Percentiles rank a stretch among this genome's conserved stretches.
These are phyloP conservation scores for Zaprionus lachaisei DNA, from an alignment of 1,140 invertebrate species.

Conservation along the genomic window DNA sequence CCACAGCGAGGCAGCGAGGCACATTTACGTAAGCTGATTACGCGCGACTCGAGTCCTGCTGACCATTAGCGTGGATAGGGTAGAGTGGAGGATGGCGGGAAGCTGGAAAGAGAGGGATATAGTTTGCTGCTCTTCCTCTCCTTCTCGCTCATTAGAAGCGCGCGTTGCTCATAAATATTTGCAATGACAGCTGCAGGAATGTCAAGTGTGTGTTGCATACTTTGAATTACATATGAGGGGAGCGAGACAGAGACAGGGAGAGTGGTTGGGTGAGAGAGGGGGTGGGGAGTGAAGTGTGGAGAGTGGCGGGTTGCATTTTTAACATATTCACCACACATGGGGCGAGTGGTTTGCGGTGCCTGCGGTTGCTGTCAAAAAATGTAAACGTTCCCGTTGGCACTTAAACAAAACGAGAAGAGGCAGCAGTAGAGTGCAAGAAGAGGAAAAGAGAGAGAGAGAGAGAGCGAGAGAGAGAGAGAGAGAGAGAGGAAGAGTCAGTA, in stretches of 20 bases:
- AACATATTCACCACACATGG: constrained; percentile 58
- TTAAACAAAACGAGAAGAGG: constrained; percentile 45
- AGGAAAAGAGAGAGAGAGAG: neutral
- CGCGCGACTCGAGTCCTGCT: constrained; percentile 39
- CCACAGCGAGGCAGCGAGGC: constrained; percentile 54
- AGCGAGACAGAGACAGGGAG: neutral
- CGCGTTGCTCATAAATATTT: constrained; percentile 59
- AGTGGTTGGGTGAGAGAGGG: neutral
- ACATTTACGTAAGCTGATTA: constrained; percentile 79
- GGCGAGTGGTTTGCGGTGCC: constrained; percentile 4
- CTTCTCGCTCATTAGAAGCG: constrained; percentile 37
- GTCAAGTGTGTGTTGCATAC: constrained; percentile 62
- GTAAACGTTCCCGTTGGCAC: constrained; percentile 49
- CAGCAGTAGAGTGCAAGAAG: neutral
- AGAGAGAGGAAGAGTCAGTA: neutral
- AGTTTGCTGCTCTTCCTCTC: neutral
- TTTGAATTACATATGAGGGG: constrained; percentile 43
- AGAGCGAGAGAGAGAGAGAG: neutral
- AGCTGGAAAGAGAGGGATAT: neutral
- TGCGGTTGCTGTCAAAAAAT: constrained; percentile 48
- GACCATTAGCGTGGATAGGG: constrained; percentile 45
- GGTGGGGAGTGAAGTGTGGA: neutral
- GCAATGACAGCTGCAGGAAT: constrained; percentile 58
- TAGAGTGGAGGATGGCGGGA: neutral
- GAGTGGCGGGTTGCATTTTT: constrained; percentile 43